Base-by-base conservation (phyloP, 37 sponge, comb jelly and placozoan species). In the Axinella damicornis region DNA sequence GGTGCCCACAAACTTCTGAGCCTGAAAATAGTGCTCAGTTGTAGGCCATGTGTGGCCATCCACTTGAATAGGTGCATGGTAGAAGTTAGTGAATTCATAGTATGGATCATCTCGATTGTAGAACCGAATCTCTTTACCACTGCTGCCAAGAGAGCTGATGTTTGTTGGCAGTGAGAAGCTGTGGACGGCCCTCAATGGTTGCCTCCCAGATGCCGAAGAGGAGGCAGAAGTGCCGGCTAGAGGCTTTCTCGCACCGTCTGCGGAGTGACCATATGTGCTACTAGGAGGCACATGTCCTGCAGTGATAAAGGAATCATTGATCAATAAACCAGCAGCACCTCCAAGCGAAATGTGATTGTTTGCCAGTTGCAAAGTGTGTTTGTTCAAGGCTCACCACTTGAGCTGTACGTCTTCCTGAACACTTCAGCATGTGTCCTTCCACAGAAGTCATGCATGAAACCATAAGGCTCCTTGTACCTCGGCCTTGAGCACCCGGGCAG, bases 1-100 rank as follows among this genome's bases (percentile, higher is more conserved):
- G 0, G 94, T 94, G 14, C 94, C 94, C 53, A 87, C 73, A 74
- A 90, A 94, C 57, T 94, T 94, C 69, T 94, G 94, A 30, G 94
- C 91, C 57, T 94, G 94, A 79, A 94, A 94, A 57, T 89, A 94
- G 74, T 94, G 94, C 58, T 94, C 94, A 15, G 94, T 90, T 1
- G 91, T 87, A 0, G 78, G 83, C 94, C 94, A 94, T 17, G 19
- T 25, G 5, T 68, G 40, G 16, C 82, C 88, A 54, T 91, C 92
- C 16, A 90, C 18, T 21, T 39, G 38, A 22, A 76, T 68, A 5
- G 72, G 78, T 31, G 41, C 34, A 20, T 53, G 71, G 80, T 77
- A 88, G 75, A 94, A 94, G 87, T 93, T 93, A 4, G 94, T 89
- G 63, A 93, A 93, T 55, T 93, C 90, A 57, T 82, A 93, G 62